phyloP scores from a whole-genome alignment of 1,140 invertebrate genomes.

The Conus betulinus region DNA sequence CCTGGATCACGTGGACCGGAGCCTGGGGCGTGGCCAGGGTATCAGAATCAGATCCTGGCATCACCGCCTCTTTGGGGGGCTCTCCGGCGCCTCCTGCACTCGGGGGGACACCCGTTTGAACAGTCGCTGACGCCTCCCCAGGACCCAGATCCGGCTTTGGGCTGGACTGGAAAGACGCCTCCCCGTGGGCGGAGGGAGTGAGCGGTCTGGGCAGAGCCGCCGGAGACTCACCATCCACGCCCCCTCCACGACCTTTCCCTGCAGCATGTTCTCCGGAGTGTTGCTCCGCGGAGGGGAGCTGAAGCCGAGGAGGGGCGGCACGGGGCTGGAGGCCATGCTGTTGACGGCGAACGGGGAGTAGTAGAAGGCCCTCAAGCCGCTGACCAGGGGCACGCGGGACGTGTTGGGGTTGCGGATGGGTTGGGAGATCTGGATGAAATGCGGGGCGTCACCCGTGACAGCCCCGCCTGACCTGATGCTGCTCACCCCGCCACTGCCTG shows the following conservation, averaged over 20 bases:
- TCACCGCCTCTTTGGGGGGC: neutral
- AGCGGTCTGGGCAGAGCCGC: neutral
- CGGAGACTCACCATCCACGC: neutral
- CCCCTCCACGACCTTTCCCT: neutral
- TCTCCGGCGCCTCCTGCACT: neutral
- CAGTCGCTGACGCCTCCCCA: neutral
- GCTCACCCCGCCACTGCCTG: conserved; percentile 34
- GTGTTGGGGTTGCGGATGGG: conserved; percentile 5
- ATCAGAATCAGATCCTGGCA: neutral
- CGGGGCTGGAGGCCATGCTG: conserved; percentile 37
- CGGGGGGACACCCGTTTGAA: neutral
- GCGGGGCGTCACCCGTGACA: conserved; percentile 47
- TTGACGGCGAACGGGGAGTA: conserved; percentile 33
- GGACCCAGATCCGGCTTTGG: neutral
- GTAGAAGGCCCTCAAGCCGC: neutral
- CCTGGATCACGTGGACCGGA: neutral
- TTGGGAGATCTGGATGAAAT: conserved; percentile 60
- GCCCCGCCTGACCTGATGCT: conserved; percentile 38
- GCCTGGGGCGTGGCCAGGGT: neutral
- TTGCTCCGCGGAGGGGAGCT: conserved; percentile 7
- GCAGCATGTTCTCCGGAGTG: neutral
- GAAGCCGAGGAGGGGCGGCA: neutral
- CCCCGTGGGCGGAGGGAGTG: neutral
- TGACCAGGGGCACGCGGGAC: neutral
- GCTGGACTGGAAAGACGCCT: neutral